phyloP scores from a whole-genome alignment of 2,888 invertebrate species.

The Theretra japonica region DNA sequence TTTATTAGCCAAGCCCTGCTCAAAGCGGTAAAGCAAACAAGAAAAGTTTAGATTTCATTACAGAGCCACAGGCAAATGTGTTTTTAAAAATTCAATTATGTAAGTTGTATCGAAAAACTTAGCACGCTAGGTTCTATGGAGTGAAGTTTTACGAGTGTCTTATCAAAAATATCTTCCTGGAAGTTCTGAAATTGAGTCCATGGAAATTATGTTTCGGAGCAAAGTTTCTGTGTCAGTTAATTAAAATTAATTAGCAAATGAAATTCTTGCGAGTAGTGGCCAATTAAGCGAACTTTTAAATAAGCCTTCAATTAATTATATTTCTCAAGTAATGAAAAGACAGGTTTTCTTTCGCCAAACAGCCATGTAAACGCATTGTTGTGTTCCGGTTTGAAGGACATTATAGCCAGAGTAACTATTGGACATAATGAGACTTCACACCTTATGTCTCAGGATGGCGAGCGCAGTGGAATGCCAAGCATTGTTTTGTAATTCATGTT shows the following conservation, averaged over 20 bases:
- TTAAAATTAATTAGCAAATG: background rate
- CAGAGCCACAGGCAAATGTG: slow-evolving; percentile 35
- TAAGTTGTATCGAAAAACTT: slow-evolving; percentile 17
- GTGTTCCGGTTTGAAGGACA: too few relatives aligned
- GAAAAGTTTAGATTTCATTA: slow-evolving; percentile 65
- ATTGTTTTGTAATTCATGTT: too few relatives aligned
- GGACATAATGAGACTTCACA: too few relatives aligned
- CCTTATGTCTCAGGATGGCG: too few relatives aligned
- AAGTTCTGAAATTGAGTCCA: background rate
- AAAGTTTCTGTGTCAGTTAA: background rate
- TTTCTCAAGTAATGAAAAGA: too few relatives aligned
- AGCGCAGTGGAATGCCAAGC: too few relatives aligned
- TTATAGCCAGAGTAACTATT: too few relatives aligned
- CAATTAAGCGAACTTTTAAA: too few relatives aligned
- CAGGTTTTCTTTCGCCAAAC: too few relatives aligned
- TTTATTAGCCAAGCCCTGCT: slow-evolving; percentile 53
- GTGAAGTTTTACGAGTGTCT: background rate
- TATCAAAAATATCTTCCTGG: slow-evolving; percentile 6
- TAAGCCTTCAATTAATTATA: too few relatives aligned
- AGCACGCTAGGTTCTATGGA: background rate
- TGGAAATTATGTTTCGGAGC: background rate
- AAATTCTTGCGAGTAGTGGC: too few relatives aligned
- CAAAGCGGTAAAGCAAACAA: slow-evolving; percentile 56
- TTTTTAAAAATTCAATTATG: slow-evolving; percentile 31
- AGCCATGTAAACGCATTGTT: too few relatives aligned